Evolutionary conservation across 2,113 vertebrate genomes (phyloP), one percentile per base, ranked within the genome.

Genomic region (Peromyscus maniculatus): DNA sequence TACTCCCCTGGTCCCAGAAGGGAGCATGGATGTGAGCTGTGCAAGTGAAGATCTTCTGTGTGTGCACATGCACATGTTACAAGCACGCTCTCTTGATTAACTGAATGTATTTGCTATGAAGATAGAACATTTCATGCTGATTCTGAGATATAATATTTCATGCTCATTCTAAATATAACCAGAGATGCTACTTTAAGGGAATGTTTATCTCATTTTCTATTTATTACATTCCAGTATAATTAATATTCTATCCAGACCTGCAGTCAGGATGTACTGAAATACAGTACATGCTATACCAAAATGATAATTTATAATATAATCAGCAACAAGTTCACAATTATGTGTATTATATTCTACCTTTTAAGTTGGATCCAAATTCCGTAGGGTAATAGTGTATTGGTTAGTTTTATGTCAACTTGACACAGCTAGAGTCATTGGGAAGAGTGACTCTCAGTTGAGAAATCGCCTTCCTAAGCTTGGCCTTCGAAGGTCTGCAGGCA

Each of bases 231-330:
- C 9, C 16, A 67, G 39, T 17, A 55, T 59, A 89, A 82, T 89
- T 91, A 88, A 87, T 57, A 91, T 52, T 67, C 33, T 74, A 10
- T 43, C 77, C 33, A 82, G 62, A 87, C 59, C 26, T 74, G 2
- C 10, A 88, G 52, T 84, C 43, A 88, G 31, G 57, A 22, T 67
- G 55, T 62, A 46, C 21, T 96, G 21, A 90, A 87, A 22, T 83
- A 82, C 24, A 78, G 49, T 28, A 28, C 21, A 95, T 15, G 78
- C 24, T 84, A 26, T 67, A 33, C 49, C 82, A 94, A 95, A 66
- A 82, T 97, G 36, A 77, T 62, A 80, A 72, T 64, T 80, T 94
- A 52, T 67, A 89, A 46, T 7, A 91, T 15, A 90, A 75, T 67
- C 17, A 87, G n/a, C 66, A 82, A 89, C 7, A 77, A 13, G 72